Evolutionary conservation across 2,888 invertebrate species (phyloP).

Genomic region (Reticulitermes lucifugus): DNA sequence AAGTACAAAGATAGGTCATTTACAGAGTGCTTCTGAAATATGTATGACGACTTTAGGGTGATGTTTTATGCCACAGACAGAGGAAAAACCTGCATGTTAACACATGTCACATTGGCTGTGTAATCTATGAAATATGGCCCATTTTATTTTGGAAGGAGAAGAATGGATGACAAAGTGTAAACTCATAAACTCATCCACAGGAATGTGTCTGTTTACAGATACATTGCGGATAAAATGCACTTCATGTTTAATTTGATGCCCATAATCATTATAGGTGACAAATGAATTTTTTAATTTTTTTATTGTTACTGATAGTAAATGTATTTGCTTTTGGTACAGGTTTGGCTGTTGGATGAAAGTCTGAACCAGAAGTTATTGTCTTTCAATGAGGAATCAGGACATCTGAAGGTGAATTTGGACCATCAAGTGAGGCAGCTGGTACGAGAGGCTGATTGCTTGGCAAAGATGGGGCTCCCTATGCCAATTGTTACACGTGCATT

Average conservation of each 20-base stretch:
- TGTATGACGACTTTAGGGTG: too few species aligned
- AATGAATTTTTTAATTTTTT: background rate
- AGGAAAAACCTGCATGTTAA: too few species aligned
- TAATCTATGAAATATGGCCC: too few species aligned
- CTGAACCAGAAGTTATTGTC: constrained; percentile 72
- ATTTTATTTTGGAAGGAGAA: too few species aligned
- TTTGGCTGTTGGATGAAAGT: constrained; percentile 75
- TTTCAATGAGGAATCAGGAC: constrained; percentile 72
- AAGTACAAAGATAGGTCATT: too few species aligned
- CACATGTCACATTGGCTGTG: too few species aligned
- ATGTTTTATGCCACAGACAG: too few species aligned
- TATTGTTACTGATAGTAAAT: background rate
- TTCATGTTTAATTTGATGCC: background rate
- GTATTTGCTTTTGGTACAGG: constrained; percentile 60
- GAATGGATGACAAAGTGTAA: too few species aligned
- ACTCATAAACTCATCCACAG: too few species aligned
- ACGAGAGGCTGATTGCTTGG: constrained; percentile 86
- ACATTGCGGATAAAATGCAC: too few species aligned
- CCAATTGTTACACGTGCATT: constrained; percentile 85
- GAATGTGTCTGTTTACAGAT: too few species aligned
- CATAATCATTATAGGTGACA: background rate
- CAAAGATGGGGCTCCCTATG: constrained; percentile 83
- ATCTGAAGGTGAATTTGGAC: constrained; percentile 82
- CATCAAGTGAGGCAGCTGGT: constrained; percentile 80
- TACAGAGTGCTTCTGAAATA: too few species aligned